Evolutionary conservation across 2,113 vertebrate genomes (phyloP).

Genomic region (Turdus rufiventris): DNA sequence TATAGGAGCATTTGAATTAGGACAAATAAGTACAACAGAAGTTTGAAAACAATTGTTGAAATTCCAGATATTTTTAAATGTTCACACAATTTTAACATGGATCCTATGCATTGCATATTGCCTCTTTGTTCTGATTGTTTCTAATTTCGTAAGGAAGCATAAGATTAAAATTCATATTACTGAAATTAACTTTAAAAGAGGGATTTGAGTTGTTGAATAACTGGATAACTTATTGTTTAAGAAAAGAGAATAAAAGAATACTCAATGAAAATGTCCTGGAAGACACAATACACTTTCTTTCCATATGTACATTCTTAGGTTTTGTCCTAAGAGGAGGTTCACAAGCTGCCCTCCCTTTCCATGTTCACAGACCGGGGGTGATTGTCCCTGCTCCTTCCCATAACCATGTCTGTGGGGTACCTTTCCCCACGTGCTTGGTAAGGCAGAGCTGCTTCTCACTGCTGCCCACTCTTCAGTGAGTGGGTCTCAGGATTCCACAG

Average conservation of each 20-base stretch:
- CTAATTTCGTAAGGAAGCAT: not conserved
- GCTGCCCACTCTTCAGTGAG: no score
- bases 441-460: not conserved
- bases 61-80: not conserved
- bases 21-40: not conserved
- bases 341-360: not conserved
- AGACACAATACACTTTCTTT: not conserved
- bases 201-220: not conserved
- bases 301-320: no score
- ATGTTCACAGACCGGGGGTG: not conserved
- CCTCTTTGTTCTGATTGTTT: not conserved
- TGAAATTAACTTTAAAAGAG: not conserved
- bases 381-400: not conserved
- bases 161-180: not conserved
- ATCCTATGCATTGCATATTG: not conserved
- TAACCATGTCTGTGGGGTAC: fast-evolving
- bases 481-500: no score
- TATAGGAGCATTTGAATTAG: not conserved
- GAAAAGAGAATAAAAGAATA: not conserved
- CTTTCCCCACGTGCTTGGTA: not conserved
- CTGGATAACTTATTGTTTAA: not conserved
- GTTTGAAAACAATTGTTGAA: not conserved
- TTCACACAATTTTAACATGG: not conserved
- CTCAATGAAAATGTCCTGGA: not conserved
- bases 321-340: not conserved